phyloP scores from a whole-genome alignment of 2,113 vertebrate species.

The Taxidea taxus region DNA sequence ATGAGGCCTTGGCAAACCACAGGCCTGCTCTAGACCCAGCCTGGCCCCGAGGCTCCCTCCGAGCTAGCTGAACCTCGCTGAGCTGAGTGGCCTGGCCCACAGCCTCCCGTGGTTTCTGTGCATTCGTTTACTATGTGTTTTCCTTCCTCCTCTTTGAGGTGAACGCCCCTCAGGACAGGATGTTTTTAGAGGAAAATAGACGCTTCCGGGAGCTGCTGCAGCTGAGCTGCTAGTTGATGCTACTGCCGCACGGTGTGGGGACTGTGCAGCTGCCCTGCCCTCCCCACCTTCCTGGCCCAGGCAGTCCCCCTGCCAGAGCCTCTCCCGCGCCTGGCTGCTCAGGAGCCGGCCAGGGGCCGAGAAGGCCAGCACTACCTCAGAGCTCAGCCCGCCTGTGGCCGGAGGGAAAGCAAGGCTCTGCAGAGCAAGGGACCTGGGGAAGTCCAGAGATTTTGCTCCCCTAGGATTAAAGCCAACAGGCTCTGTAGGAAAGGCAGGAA shows the following conservation, averaged over 20 bases:
- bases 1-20: constrained; percentile 56
- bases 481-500: not conserved
- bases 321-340: not conserved
- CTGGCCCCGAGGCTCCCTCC: not conserved
- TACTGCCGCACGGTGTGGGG: not conserved
- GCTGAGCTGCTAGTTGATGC: constrained; percentile 48
- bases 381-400: not conserved
- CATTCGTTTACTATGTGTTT: constrained; percentile 57
- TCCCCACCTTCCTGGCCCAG: not conserved
- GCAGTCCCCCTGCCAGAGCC: not conserved
- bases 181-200: constrained; percentile 84
- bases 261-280: not conserved
- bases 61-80: not conserved
- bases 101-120: constrained; percentile 59
- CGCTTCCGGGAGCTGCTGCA: constrained; percentile 82
- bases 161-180: constrained; percentile 83
- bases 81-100: constrained; percentile 23
- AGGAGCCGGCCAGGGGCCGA: rapidly evolving
- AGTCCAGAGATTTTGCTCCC: not conserved
- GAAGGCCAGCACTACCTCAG: not conserved
- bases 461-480: not conserved
- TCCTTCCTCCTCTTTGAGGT: constrained; percentile 75
- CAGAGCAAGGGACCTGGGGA: not conserved
- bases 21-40: constrained; percentile 19
- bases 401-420: not conserved